These are phyloP conservation scores for Heliocidaris erythrogramma DNA, from an alignment of 35 echinoderm and acorn worm genomes.

Conservation along the genomic window DNA sequence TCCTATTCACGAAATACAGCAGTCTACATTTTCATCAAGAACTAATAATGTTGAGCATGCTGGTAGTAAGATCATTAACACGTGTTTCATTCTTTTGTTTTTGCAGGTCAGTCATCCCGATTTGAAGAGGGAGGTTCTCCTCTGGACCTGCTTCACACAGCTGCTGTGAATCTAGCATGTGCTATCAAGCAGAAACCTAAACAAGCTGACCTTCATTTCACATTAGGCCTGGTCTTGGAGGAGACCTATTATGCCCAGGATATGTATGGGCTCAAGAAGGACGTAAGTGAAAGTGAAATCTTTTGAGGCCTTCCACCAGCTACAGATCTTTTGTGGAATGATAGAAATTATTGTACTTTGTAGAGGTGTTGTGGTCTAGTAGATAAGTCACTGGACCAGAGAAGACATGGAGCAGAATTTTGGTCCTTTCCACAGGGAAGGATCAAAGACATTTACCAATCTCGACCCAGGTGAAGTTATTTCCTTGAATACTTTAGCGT, in stretches of 20 bases:
- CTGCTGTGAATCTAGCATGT: slow-evolving; percentile 75
- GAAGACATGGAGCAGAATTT: too few relatives aligned
- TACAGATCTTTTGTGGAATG: not conserved
- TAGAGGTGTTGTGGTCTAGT: too few relatives aligned
- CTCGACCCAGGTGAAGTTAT: too few relatives aligned
- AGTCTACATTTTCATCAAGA: too few relatives aligned
- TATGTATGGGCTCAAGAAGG: slow-evolving; percentile 82
- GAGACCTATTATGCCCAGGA: slow-evolving; percentile 93
- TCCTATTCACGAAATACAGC: too few relatives aligned
- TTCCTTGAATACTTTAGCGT: too few relatives aligned
- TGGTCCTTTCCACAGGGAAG: too few relatives aligned
- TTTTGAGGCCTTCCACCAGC: too few relatives aligned
- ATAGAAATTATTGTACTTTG: not conserved
- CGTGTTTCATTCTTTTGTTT: not conserved
- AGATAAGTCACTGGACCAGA: too few relatives aligned
- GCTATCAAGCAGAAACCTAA: slow-evolving; percentile 80
- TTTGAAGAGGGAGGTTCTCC: slow-evolving; percentile 73
- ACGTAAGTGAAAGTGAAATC: slow-evolving; percentile 58
- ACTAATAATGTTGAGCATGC: too few relatives aligned
- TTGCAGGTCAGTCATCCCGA: slow-evolving; percentile 66
- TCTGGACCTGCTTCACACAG: slow-evolving; percentile 67
- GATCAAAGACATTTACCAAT: too few relatives aligned
- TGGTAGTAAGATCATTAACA: too few relatives aligned
- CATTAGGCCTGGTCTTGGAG: slow-evolving; percentile 81
- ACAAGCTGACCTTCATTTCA: slow-evolving; percentile 75